Percentiles rank a stretch among this genome's conserved stretches.
Conservation (phyloP, 1,140 invertebrate species). For the Drosophila subobscura region DNA sequence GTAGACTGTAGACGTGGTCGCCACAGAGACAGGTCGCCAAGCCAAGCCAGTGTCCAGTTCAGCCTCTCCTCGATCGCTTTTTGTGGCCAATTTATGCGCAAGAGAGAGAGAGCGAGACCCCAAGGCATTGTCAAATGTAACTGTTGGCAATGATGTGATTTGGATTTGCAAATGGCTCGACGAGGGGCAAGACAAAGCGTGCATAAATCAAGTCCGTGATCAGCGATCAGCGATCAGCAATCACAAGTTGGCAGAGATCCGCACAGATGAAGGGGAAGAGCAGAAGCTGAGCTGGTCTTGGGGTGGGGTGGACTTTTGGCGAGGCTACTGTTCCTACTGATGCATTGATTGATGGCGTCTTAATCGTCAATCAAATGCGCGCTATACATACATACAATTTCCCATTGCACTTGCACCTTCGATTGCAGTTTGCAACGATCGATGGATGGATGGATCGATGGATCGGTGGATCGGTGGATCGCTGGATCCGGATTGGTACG, state of each 20-base stretch:
- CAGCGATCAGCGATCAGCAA: constrained; percentile 48
- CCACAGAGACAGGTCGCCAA: constrained; percentile 44
- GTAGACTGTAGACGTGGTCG: constrained; percentile 11
- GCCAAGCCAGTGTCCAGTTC: not conserved
- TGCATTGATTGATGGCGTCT: constrained; percentile 82
- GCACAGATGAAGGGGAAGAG: constrained; percentile 21
- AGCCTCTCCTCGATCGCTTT: constrained; percentile 24
- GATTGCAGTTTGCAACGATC: constrained; percentile 25
- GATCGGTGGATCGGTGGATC: constrained; percentile 37
- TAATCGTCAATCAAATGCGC: constrained; percentile 82
- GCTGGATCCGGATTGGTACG: constrained; percentile 36
- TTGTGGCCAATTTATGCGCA: constrained; percentile 73
- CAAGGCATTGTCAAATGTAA: constrained; percentile 79
- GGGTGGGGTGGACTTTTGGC: constrained; percentile 10
- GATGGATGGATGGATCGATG: constrained; percentile 4
- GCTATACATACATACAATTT: constrained; percentile 70
- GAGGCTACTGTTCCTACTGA: constrained; percentile 58
- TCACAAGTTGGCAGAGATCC: constrained; percentile 32
- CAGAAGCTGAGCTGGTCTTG: not conserved
- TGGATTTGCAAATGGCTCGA: constrained; percentile 77
- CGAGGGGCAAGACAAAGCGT: constrained; percentile 66
- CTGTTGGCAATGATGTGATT: constrained; percentile 78
- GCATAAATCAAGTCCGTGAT: constrained; percentile 72
- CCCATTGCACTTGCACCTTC: constrained; percentile 58
- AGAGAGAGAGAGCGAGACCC: constrained; percentile 51